A percentile compares a stretch with the other conserved stretches of the same genome.
These are phyloP conservation scores for Malthinus flaveolus DNA, from an alignment of 2,888 invertebrate genomes.

Conservation along the genomic window DNA sequence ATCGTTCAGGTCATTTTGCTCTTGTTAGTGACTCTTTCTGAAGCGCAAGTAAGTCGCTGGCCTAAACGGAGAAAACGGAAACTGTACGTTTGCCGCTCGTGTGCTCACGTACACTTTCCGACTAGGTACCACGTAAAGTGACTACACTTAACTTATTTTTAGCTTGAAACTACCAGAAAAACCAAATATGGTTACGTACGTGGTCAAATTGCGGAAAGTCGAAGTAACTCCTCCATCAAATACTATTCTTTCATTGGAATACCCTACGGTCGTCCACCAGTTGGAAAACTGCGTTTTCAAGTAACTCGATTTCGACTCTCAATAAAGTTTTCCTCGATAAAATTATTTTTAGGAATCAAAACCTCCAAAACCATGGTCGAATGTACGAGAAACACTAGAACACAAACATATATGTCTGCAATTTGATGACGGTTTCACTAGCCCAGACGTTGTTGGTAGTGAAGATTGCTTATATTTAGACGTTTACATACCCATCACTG, in stretches of 20 bases:
- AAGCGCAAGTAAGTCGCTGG: too few species aligned
- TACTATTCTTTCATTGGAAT: conserved; percentile 8
- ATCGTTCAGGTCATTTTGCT: neutral
- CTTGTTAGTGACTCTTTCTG: too few species aligned
- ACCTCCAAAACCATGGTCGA: neutral
- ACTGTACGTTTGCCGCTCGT: too few species aligned
- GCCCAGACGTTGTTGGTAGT: neutral
- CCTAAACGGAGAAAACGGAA: too few species aligned
- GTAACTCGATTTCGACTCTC: too few species aligned
- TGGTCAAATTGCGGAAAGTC: neutral
- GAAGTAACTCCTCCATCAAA: neutral
- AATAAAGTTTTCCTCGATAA: too few species aligned
- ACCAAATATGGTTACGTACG: conserved; percentile 7
- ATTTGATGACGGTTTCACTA: neutral
- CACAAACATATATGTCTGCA: neutral
- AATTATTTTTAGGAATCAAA: neutral
- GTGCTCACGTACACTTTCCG: too few species aligned
- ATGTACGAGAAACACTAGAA: neutral
- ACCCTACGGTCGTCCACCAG: neutral
- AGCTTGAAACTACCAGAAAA: neutral
- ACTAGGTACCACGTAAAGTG: too few species aligned
- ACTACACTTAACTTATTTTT: too few species aligned
- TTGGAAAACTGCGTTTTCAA: neutral
- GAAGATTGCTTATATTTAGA: neutral
- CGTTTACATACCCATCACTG: neutral